Base-by-base conservation (phyloP, 1,140 invertebrate species). In the Cataglyphis hispanica region DNA sequence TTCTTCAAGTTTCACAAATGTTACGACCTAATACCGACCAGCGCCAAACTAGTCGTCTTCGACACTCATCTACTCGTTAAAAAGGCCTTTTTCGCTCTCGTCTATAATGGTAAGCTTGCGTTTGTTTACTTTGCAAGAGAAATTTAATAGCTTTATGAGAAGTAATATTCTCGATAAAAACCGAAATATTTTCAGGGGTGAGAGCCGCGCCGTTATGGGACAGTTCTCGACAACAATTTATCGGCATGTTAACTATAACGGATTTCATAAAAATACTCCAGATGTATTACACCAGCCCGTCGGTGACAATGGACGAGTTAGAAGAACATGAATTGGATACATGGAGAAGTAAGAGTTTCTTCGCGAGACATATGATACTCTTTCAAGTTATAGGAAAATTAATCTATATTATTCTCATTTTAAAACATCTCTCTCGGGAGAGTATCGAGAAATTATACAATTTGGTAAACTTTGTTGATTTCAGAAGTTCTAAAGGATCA, bases 1-100 rank as follows among this genome's bases (percentile, higher is more conserved):
- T 99, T 99, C 96, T 99, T 99, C 97, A 98, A 99, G 95, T 99
- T 99, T 94, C 99, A 99, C 96, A 99, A 98, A 95, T 99, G 99
- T 95, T 99, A 99, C 95, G 99, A 99, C 96, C 96, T 99, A 92
- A 99, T 99, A 95, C 99, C 99, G 64, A 99, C 99, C 61, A 99
- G 98, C 94, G 98, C 99, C 77, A 99, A 99, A 96, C 96, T 99
- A 91, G 99, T 99, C 74, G 98, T 99, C 69, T 99, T 99, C 95
- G 99, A 99, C 95, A 99, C 99, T n/a, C 98, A 99, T 93, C 96
- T 99, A 43, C 97, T 99, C 74, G 99, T 99, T 27, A 99, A 99
- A 95, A 99, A 99, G 95, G 99, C 99, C 37, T 99, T 99, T 95
- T 99, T 99, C 96, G 99, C 99, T 37, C 96, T 99, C 64, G 99